phyloP scores from a whole-genome alignment of 2,888 invertebrate genomes.

The Harmothoe impar region DNA sequence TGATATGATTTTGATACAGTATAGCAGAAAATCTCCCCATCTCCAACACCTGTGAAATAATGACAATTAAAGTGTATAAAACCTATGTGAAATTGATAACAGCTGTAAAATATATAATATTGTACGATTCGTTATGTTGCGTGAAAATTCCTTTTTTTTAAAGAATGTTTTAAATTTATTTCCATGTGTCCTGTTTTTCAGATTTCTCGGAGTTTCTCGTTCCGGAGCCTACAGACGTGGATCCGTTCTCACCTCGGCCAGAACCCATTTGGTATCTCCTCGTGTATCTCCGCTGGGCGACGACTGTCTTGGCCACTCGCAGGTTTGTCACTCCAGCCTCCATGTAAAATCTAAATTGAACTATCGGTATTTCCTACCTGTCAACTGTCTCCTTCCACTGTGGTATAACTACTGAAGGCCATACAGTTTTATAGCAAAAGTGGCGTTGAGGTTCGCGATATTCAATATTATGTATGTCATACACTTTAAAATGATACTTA shows the following conservation, averaged over 20 bases:
- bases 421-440: too few species aligned
- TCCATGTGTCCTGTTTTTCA: slow-evolving; percentile 67
- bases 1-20: too few species aligned
- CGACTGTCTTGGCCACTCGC: slow-evolving; percentile 82
- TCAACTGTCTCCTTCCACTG: background rate
- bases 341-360: too few species aligned
- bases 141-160: too few species aligned
- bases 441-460: too few species aligned
- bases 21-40: too few species aligned
- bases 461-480: too few species aligned
- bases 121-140: too few species aligned
- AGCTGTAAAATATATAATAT: background rate
- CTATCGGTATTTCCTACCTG: background rate
- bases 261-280: slow-evolving; percentile 82
- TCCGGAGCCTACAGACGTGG: slow-evolving; percentile 80
- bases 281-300: slow-evolving; percentile 81
- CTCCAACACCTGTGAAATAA: too few species aligned
- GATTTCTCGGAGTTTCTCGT: slow-evolving; percentile 77
- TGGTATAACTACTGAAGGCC: too few species aligned
- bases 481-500: too few species aligned
- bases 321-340: slow-evolving; percentile 74
- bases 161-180: too few species aligned
- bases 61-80: background rate
- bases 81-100: background rate
- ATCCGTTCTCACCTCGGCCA: slow-evolving; percentile 79